A percentile compares a stretch with the other conserved stretches of the same genome.
These are phyloP conservation scores for Ctenicera cuprea DNA, from an alignment of 2,888 invertebrate species.

Conservation along the genomic window DNA sequence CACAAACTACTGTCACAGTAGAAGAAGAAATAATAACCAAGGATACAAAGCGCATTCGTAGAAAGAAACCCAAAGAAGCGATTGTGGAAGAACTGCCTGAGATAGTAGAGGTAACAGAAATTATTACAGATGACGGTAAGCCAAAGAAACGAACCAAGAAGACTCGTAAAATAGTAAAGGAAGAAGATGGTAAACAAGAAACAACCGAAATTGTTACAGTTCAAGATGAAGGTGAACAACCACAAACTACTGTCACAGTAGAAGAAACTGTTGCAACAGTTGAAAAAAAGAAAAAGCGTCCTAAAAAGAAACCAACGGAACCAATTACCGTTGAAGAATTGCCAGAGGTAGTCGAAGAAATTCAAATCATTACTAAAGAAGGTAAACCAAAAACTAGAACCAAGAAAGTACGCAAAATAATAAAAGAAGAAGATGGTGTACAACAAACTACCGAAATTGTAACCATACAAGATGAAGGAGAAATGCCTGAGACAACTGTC, in stretches of 20 bases:
- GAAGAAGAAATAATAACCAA: conserved; percentile 52
- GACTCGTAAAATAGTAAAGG: conserved; percentile 69
- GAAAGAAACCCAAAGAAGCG: conserved; percentile 51
- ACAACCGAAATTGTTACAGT: conserved; percentile 72
- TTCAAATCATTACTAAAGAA: conserved; percentile 58
- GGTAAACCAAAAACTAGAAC: conserved; percentile 59
- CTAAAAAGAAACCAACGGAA: conserved; percentile 53
- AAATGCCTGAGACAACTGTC: conserved; percentile 56
- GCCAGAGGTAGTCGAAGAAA: conserved; percentile 56
- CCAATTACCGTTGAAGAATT: conserved; percentile 59
- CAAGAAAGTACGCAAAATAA: conserved; percentile 48
- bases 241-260: conserved; percentile 62
- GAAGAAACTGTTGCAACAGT: conserved; percentile 39
- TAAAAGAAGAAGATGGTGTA: conserved; percentile 41
- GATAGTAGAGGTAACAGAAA: conserved; percentile 20
- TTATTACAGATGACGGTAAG: conserved; percentile 51
- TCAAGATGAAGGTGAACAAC: conserved; percentile 70
- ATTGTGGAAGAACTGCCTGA: conserved; percentile 46
- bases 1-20: conserved; percentile 52
- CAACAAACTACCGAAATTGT: conserved; percentile 52
- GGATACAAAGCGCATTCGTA: conserved; percentile 25
- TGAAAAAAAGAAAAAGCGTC: conserved; percentile 45
- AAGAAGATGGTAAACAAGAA: conserved; percentile 70
- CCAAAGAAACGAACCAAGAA: conserved; percentile 55
- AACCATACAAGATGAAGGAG: conserved; percentile 61